phyloP scores from a whole-genome alignment of 2,113 vertebrate genomes.

The Gobio gobio region DNA sequence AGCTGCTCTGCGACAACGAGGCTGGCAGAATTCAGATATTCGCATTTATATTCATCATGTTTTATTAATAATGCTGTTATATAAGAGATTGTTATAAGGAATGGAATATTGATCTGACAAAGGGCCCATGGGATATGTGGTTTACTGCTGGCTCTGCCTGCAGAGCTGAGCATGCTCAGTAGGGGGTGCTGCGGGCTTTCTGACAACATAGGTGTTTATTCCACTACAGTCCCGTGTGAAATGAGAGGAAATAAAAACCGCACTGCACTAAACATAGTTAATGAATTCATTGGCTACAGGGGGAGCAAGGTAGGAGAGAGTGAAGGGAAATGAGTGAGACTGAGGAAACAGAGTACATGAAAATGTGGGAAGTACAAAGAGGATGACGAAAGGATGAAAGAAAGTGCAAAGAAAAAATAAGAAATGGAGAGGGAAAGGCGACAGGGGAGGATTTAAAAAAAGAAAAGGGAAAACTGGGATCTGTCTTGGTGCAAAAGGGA shows the following conservation, averaged over 20 bases:
- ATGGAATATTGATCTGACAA: constrained; percentile 44
- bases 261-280: constrained; percentile 50
- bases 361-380: constrained; percentile 22
- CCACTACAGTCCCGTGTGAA: constrained; percentile 61
- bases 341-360: neutral
- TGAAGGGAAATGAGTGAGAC: constrained; percentile 27
- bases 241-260: constrained; percentile 61
- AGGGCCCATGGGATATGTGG: constrained; percentile 42
- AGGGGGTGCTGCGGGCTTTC: constrained; percentile 54
- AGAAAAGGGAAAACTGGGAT: neutral
- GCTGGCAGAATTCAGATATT: constrained; percentile 55
- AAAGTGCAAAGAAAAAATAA: constrained; percentile 27
- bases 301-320: constrained; percentile 30
- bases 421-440: neutral
- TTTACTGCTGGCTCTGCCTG: constrained; percentile 41
- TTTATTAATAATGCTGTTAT: constrained; percentile 70
- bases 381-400: constrained; percentile 11
- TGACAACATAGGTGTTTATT: constrained; percentile 63
- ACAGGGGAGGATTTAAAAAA: constrained; percentile 27
- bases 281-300: constrained; percentile 53
- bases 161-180: constrained; percentile 53
- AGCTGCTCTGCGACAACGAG: constrained; percentile 29
- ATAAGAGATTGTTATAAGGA: constrained; percentile 52
- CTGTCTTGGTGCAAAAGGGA: constrained; percentile 47
- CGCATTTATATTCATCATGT: constrained; percentile 70